phyloP scores from a whole-genome alignment of 2,113 vertebrate species.

The human region DNA sequence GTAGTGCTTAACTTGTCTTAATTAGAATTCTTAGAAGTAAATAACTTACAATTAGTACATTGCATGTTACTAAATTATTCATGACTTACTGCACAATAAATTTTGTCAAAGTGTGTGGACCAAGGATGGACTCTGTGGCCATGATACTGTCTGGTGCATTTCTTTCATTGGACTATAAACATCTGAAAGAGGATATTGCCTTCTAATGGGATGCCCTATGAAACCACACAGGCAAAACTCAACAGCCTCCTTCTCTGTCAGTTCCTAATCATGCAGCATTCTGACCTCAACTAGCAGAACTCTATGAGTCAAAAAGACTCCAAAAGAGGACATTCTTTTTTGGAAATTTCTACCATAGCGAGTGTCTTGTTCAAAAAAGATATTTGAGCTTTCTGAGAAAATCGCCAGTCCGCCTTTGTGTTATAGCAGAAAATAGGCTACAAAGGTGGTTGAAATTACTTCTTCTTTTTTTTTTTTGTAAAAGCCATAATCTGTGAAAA shows the following conservation, averaged over 20 bases:
- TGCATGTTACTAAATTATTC: not conserved
- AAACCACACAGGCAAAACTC: not conserved
- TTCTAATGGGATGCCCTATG: not conserved
- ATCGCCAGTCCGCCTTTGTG: not conserved
- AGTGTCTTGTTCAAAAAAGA: not conserved
- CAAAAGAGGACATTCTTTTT: not conserved
- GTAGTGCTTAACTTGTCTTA: not conserved
- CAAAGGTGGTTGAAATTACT: not conserved
- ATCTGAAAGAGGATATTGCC: not conserved
- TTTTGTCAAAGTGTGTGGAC: not conserved
- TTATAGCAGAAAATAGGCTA: not conserved
- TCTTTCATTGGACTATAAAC: not conserved
- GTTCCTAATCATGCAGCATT: not conserved
- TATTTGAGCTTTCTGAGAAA: not conserved
- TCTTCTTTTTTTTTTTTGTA: not conserved
- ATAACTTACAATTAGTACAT: not conserved
- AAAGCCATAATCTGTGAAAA: conserved; percentile 49
- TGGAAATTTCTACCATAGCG: not conserved
- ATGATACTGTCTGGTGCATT: too few species aligned
- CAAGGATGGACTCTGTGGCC: not conserved
- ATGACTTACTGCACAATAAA: not conserved
- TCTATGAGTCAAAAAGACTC: not conserved
- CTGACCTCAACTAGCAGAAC: not conserved
- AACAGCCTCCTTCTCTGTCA: not conserved
- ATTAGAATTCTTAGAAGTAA: not conserved